Evolutionary conservation across 2,797 vertebrate genomes (phyloP), one percentile per base, ranked within the genome.

Genomic region (Sebastes cheni): DNA sequence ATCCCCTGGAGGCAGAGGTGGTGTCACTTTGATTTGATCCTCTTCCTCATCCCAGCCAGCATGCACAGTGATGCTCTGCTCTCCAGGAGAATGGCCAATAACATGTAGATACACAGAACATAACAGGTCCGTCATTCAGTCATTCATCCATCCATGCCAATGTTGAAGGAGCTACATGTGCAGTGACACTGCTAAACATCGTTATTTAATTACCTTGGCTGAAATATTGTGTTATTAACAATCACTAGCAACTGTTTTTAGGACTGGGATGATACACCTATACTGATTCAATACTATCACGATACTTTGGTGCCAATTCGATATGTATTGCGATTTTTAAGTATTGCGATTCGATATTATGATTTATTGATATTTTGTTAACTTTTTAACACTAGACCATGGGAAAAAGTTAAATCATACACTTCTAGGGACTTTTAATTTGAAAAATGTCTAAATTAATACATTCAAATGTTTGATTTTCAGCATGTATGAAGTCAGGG

Each of bases 1-100:
- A 80, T 77, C 79, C 78, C 77, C 68, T 25, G 12, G 70, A 74
- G 82, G 67, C 36, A 75, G 81, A 89, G 72, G 60, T 84, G 69
- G 62, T 84, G 85, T 86, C 80, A 67, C 74, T 86, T 80, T 91
- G 89, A 91, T 88, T 83, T 88, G 86, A 82, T 91, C 82, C 80
- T 80, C 77, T 68, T 82, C 72, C 79, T 87, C 72, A 75, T 67
- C 73, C 34, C 23, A 67, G 30, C 50, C 68, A 76, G 58, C 58
- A 67, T 64, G 20, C 65, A 76, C 70, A 54, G 61, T 7, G 67
- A 68, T 58, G 62, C 74, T 72, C 80, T 78, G 77, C 77, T 80
- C 83, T 77, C 13, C 18, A 75, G 78, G 71, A 79, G 25, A 59
- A 70, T 9, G 61, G 46, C 42, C 78, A 80, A 13, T 64, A 34